A percentile compares a stretch with the other conserved stretches of the same genome.
Evolutionary conservation across 1,140 invertebrate genomes (phyloP).

Genomic region (Maconellicoccus hirsutus): DNA sequence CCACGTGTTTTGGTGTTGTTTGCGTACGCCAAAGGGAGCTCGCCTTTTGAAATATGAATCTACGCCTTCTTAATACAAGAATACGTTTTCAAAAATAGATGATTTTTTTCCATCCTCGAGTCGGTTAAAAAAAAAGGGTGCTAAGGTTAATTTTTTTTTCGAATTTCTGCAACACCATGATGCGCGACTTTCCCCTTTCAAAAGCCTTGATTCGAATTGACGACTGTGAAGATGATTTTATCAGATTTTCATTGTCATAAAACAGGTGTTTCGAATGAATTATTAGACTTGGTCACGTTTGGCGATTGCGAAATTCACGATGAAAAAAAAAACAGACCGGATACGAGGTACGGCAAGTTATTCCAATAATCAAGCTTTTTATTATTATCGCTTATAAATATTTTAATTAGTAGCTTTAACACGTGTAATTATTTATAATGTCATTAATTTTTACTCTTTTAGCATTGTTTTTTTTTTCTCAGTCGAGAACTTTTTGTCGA

Average conservation of each 20-base stretch:
- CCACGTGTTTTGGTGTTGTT: constrained; percentile 15
- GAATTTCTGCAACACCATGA: too few species aligned
- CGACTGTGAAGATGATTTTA: not conserved
- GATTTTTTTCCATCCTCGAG: too few species aligned
- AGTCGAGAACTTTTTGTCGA: too few species aligned
- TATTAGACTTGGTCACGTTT: not conserved
- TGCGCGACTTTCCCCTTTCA: too few species aligned
- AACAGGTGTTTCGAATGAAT: not conserved
- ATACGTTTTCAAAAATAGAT: not conserved
- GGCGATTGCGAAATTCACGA: not conserved
- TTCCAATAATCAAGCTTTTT: not conserved
- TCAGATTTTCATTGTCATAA: not conserved
- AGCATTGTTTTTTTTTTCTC: too few species aligned
- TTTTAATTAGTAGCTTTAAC: not conserved
- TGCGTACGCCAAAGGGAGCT: not conserved
- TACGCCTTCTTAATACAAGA: constrained; percentile 20
- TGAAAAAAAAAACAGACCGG: not conserved
- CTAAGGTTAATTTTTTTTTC: too few species aligned
- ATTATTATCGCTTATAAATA: not conserved
- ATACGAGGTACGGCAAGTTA: not conserved
- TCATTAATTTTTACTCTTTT: not conserved
- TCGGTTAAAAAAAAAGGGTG: too few species aligned
- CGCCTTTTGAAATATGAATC: constrained; percentile 17
- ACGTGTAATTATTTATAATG: not conserved
- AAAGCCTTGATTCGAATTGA: too few species aligned